A percentile compares a stretch with the other conserved stretches of the same genome.
Evolutionary conservation across 2,888 invertebrate species (phyloP).

Genomic region (Drosophila conformis): DNA sequence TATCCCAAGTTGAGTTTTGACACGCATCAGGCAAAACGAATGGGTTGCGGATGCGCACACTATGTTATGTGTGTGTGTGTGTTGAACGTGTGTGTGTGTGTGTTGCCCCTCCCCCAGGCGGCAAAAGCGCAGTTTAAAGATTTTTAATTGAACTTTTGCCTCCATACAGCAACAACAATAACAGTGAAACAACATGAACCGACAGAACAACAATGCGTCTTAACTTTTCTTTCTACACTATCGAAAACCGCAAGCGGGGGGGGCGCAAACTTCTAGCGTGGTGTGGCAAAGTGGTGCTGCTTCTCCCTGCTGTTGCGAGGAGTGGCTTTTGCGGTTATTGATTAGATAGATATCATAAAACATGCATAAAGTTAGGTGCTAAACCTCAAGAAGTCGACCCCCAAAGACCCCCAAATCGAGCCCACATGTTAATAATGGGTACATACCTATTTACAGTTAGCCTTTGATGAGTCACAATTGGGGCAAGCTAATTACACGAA

Average conservation of each 20-base stretch:
- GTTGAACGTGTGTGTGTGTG: neutral
- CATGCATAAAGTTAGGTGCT: slow-evolving; percentile 31
- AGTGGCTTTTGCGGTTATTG: slow-evolving; percentile 70
- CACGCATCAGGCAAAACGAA: slow-evolving; percentile 75
- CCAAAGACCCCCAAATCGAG: neutral
- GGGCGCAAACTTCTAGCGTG: slow-evolving; percentile 2
- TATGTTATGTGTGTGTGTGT: slow-evolving; percentile 10
- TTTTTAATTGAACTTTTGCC: slow-evolving; percentile 83
- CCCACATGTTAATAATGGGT: slow-evolving; percentile 7
- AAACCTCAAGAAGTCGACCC: neutral
- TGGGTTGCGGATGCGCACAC: slow-evolving; percentile 38
- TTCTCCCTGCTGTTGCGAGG: slow-evolving; percentile 11
- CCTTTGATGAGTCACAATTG: slow-evolving; percentile 34
- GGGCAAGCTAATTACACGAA: slow-evolving; percentile 43
- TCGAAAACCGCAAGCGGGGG: slow-evolving; percentile 55
- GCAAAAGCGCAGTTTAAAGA: slow-evolving; percentile 66
- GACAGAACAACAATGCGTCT: slow-evolving; percentile 38
- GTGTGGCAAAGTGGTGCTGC: neutral
- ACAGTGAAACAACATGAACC: slow-evolving; percentile 39
- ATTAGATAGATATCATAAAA: slow-evolving; percentile 66
- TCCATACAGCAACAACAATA: slow-evolving; percentile 41
- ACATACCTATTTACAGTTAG: slow-evolving; percentile 42
- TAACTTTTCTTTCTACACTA: slow-evolving; percentile 54
- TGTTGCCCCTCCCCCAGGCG: slow-evolving; percentile 40
- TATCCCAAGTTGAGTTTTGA: slow-evolving; percentile 84